Percentiles rank a stretch among this genome's conserved stretches.
phyloP scores from a whole-genome alignment of 2,888 invertebrate genomes.

The Caenorhabditis sp. region DNA sequence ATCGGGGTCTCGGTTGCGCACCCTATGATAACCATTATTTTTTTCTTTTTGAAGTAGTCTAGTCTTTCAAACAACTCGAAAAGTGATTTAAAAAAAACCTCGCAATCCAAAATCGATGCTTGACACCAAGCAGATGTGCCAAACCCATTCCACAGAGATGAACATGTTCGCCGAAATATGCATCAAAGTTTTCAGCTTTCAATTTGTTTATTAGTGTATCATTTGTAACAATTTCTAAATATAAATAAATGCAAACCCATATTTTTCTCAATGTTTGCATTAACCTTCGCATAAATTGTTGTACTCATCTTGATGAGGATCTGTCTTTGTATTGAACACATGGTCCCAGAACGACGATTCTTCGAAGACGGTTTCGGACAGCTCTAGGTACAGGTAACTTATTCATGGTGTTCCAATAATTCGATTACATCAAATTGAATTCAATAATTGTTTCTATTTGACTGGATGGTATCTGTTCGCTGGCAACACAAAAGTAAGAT shows the following conservation, averaged over 20 bases:
- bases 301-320: slow-evolving; percentile 58
- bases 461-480: too few relatives aligned
- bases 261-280: too few relatives aligned
- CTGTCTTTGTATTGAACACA: slow-evolving; percentile 39
- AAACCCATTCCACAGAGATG: slow-evolving; percentile 70
- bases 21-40: too few relatives aligned
- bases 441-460: too few relatives aligned
- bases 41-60: too few relatives aligned
- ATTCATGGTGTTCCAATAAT: too few relatives aligned
- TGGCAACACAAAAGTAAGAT: too few relatives aligned
- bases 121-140: slow-evolving; percentile 67
- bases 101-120: slow-evolving; percentile 72
- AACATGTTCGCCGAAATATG: slow-evolving; percentile 71
- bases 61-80: too few relatives aligned
- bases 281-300: slow-evolving; percentile 59
- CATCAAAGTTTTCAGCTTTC: slow-evolving; percentile 72
- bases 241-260: too few relatives aligned
- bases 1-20: too few relatives aligned
- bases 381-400: too few relatives aligned
- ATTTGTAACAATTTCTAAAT: slow-evolving; percentile 65
- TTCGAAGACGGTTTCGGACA: slow-evolving; percentile 44
- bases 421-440: too few relatives aligned
- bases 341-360: slow-evolving; percentile 39
- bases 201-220: slow-evolving; percentile 63
- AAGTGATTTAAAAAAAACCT: slow-evolving; percentile 68